Conservation (phyloP, 2,888 invertebrate species). For the Hypena proboscidalis region DNA sequence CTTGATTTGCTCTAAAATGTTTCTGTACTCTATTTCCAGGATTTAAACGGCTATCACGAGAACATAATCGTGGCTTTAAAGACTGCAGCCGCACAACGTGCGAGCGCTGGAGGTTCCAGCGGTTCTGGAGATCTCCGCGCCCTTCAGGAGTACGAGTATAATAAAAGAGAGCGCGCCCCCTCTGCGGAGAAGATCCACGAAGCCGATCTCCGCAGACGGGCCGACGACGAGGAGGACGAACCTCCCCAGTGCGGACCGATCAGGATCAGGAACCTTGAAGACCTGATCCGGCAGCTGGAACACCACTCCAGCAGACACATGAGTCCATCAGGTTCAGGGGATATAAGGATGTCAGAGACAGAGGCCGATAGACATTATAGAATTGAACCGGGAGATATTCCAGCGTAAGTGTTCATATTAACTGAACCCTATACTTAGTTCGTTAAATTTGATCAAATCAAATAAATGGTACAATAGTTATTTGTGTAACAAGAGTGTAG, state of each 20-base stretch:
- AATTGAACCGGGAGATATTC: constrained; percentile 86
- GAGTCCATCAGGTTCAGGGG: constrained; percentile 96
- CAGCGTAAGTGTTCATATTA: constrained; percentile 71
- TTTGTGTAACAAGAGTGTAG: too few relatives aligned
- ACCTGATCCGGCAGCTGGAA: constrained; percentile 94
- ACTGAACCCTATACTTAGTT: too few relatives aligned
- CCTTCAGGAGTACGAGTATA: constrained; percentile 82
- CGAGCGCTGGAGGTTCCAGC: constrained; percentile 66
- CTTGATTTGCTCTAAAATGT: not conserved
- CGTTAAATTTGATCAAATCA: too few relatives aligned
- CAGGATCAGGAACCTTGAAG: constrained; percentile 95
- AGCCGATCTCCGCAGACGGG: constrained; percentile 83
- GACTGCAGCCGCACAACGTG: constrained; percentile 91
- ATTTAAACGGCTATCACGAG: constrained; percentile 96
- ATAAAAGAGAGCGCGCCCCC: constrained; percentile 86
- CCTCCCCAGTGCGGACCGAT: constrained; percentile 93
- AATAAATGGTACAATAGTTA: too few relatives aligned
- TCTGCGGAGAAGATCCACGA: constrained; percentile 92
- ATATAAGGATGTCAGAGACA: constrained; percentile 94
- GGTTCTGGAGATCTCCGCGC: constrained; percentile 78
- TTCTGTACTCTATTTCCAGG: too few relatives aligned
- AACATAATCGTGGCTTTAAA: constrained; percentile 96
- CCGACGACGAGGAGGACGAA: constrained; percentile 88
- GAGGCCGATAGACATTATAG: constrained; percentile 95
- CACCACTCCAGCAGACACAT: constrained; percentile 94